Conservation (phyloP, 2,888 invertebrate species). For the Melikaiella ostensackeni region DNA sequence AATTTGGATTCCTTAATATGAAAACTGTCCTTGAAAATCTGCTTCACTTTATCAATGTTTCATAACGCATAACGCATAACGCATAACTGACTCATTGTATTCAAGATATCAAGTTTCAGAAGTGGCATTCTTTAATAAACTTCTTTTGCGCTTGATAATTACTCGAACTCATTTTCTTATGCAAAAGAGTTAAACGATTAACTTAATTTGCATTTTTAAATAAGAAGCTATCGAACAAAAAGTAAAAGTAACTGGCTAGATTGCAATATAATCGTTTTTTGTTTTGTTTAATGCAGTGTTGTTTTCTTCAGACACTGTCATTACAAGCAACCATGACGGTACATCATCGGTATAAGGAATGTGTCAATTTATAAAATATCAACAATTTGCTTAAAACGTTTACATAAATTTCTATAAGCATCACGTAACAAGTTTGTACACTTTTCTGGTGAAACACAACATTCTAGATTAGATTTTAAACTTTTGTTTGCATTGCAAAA, state of each 20-base stretch:
- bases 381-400: not conserved
- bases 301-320: not conserved
- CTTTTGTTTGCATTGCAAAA: not conserved
- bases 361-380: not conserved
- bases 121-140: slow-evolving; percentile 2
- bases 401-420: slow-evolving; percentile 16
- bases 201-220: not conserved
- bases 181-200: not conserved
- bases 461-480: not conserved
- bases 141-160: not conserved
- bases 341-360: slow-evolving; percentile 5
- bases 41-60: slow-evolving; percentile 29
- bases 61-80: slow-evolving; percentile 2
- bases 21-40: slow-evolving; percentile 28
- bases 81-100: slow-evolving; percentile 14
- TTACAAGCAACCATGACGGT: slow-evolving; percentile 17
- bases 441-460: not conserved
- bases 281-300: slow-evolving; percentile 2
- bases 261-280: not conserved
- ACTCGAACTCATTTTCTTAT: not conserved
- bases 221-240: not conserved
- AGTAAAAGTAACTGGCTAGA: not conserved
- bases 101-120: slow-evolving; percentile 1
- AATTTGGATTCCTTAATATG: not conserved
- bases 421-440: slow-evolving; percentile 1